A percentile compares a stretch with the other conserved stretches of the same genome.
These are phyloP conservation scores for Cetonia aurata DNA, from an alignment of 2,888 invertebrate species.

Conservation along the genomic window DNA sequence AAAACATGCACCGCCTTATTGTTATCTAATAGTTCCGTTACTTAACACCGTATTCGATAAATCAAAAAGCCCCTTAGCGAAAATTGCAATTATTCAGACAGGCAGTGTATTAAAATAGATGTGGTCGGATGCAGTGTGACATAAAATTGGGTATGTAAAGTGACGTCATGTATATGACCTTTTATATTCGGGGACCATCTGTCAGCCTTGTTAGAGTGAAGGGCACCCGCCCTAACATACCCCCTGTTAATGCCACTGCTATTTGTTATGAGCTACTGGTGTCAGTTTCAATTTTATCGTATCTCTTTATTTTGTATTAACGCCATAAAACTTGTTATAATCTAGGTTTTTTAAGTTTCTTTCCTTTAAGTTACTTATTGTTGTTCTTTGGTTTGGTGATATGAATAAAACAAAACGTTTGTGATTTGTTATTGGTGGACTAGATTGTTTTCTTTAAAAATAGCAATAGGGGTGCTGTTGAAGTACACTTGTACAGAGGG, in stretches of 20 bases:
- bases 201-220: conserved; percentile 60
- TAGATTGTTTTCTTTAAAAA: no score
- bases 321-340: conserved; percentile 17
- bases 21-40: conserved; percentile 36
- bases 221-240: conserved; percentile 57
- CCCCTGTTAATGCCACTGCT: conserved; percentile 60
- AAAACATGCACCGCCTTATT: conserved; percentile 30
- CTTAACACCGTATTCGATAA: conserved; percentile 38
- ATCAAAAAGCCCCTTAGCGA: conserved; percentile 35
- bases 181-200: conserved; percentile 63
- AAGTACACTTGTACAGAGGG: conserved; percentile 50
- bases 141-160: conserved; percentile 57
- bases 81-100: conserved; percentile 44
- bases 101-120: conserved; percentile 52
- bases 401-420: background rate
- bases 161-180: conserved; percentile 65
- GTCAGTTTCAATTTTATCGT: conserved; percentile 62
- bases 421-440: conserved; percentile 14
- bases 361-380: background rate
- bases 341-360: background rate
- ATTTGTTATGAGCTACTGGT: conserved; percentile 58
- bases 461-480: conserved; percentile 48
- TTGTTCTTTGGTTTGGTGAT: background rate
- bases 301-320: conserved; percentile 53
- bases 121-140: conserved; percentile 54